Conservation (phyloP, 2,888 invertebrate species). For the Gonocerus acuteangulatus region DNA sequence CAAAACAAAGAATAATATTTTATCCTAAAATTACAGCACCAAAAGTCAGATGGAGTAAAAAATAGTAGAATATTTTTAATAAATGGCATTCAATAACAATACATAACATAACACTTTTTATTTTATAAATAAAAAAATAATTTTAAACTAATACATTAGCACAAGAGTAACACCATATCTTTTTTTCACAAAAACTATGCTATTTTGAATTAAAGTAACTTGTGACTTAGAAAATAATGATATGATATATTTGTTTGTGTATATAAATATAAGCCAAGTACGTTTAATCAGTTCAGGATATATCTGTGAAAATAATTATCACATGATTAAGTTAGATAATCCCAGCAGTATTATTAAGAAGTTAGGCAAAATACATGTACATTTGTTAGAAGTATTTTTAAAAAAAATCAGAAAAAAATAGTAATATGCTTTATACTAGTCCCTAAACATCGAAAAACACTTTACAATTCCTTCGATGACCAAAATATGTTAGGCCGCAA, state of each 20-base stretch:
- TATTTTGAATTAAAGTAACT: constrained; percentile 11
- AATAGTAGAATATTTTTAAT: constrained; percentile 5
- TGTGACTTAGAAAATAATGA: constrained; percentile 25
- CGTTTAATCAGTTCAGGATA: constrained; percentile 16
- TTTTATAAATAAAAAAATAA: constrained; percentile 14
- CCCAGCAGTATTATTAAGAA: constrained; percentile 4
- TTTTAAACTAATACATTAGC: constrained; percentile 4
- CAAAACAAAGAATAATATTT: constrained; percentile 9
- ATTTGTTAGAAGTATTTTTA: too few relatives aligned
- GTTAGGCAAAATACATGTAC: constrained; percentile 13
- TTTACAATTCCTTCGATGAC: constrained; percentile 16
- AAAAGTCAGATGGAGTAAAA: constrained; percentile 1
- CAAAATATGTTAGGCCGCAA: constrained; percentile 22
- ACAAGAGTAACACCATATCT: not conserved
- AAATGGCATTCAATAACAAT: constrained; percentile 7
- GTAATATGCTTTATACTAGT: too few relatives aligned
- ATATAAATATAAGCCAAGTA: constrained; percentile 20
- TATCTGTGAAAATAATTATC: constrained; percentile 18
- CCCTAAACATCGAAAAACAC: not conserved
- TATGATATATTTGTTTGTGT: constrained; percentile 9
- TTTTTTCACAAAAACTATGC: not conserved
- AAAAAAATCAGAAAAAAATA: too few relatives aligned
- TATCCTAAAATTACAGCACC: constrained; percentile 20
- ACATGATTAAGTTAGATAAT: constrained; percentile 11
- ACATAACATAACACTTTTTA: constrained; percentile 4